These are phyloP conservation scores for Tursiops truncatus DNA, from an alignment of 2,113 vertebrate genomes.

Conservation along the genomic window DNA sequence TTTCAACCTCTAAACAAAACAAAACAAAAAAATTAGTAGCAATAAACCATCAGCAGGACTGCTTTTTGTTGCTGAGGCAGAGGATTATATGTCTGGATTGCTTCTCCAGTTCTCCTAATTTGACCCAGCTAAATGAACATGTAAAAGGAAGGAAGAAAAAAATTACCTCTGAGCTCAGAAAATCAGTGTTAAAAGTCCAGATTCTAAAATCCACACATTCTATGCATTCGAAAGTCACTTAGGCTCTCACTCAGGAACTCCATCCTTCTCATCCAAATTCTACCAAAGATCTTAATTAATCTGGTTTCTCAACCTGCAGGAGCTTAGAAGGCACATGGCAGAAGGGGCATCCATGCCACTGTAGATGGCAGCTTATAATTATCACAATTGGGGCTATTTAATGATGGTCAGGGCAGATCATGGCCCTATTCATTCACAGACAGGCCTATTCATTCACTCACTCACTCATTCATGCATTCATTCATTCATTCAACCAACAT, in stretches of 20 bases:
- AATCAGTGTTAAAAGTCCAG: not conserved
- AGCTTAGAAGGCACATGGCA: not conserved
- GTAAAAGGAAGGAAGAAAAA: not conserved
- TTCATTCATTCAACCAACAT: not conserved
- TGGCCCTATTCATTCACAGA: not conserved
- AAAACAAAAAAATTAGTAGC: conserved; percentile 22
- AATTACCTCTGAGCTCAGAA: not conserved
- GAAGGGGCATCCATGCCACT: not conserved
- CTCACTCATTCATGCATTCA: not conserved
- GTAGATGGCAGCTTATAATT: too few species aligned
- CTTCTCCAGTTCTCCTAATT: not conserved
- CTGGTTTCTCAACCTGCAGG: not conserved
- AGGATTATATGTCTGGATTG: not conserved
- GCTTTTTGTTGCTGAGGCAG: not conserved
- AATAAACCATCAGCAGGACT: not conserved
- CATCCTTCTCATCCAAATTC: not conserved
- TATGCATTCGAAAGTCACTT: not conserved
- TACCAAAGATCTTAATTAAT: not conserved
- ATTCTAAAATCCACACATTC: conserved; percentile 8
- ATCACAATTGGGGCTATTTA: not conserved
- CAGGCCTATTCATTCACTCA: not conserved
- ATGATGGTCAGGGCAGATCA: not conserved
- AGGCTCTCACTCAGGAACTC: not conserved
- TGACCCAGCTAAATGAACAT: not conserved
- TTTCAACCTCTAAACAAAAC: conserved; percentile 6